A percentile compares a stretch with the other conserved stretches of the same genome.
Evolutionary conservation across 2,113 vertebrate species (phyloP).

Genomic region (Emydura subglobosa): DNA sequence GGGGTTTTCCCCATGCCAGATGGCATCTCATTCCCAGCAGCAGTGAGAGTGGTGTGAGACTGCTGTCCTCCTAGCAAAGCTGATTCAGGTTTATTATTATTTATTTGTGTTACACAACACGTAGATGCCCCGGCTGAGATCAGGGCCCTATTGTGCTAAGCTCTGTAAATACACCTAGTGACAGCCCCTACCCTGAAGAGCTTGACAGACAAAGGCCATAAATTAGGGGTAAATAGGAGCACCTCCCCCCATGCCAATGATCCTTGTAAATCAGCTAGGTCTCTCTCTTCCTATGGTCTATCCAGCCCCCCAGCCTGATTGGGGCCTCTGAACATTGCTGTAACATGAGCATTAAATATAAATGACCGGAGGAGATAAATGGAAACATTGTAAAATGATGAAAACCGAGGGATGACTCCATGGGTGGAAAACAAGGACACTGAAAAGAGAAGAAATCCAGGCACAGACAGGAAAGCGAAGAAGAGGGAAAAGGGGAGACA

Average conservation of each 20-base stretch:
- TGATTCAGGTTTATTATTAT: background rate
- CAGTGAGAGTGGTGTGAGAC: background rate
- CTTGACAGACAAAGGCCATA: background rate
- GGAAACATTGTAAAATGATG: background rate
- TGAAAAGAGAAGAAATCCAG: background rate
- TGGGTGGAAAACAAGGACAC: conserved; percentile 5
- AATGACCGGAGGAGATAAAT: background rate
- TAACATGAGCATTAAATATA: background rate
- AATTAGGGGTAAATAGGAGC: background rate
- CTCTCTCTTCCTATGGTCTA: background rate
- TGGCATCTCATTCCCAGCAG: background rate
- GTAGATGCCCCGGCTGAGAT: background rate
- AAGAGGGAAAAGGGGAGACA: conserved; percentile 32
- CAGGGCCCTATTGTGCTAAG: background rate
- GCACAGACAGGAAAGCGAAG: background rate
- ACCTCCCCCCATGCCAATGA: background rate
- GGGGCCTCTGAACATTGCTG: background rate
- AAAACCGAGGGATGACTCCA: background rate
- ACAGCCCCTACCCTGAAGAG: background rate
- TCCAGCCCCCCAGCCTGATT: background rate
- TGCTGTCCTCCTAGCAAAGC: too few species aligned
- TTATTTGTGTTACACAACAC: background rate
- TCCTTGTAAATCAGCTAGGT: background rate
- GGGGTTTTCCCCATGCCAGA: background rate
- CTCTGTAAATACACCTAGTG: background rate